Evolutionary conservation across 2,797 vertebrate genomes (phyloP).

Genomic region (Catharus ustulatus): DNA sequence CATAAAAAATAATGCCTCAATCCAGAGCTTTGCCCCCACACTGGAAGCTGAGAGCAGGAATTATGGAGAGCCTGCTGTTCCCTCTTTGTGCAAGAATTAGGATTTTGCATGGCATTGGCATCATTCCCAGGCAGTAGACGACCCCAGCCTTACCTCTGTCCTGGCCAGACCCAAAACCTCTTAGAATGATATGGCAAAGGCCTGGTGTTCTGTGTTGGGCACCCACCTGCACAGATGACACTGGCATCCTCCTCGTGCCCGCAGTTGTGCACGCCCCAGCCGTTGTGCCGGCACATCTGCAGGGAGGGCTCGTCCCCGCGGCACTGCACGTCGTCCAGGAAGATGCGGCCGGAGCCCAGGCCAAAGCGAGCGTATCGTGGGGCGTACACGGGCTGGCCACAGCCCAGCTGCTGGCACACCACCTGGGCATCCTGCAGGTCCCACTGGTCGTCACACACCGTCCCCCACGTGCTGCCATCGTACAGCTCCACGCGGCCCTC

Average conservation of each 20-base stretch:
- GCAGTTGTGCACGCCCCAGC: background rate
- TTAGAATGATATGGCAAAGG: too few relatives aligned
- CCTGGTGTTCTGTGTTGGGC: too few relatives aligned
- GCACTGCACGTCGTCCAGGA: background rate
- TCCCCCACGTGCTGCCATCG: slow-evolving; percentile 35
- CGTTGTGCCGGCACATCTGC: background rate
- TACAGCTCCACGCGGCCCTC: slow-evolving; percentile 69
- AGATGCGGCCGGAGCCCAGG: background rate
- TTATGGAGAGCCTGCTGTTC: accelerated
- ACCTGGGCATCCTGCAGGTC: slow-evolving; percentile 24
- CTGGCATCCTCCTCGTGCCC: slow-evolving; percentile 52
- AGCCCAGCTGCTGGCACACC: slow-evolving; percentile 67
- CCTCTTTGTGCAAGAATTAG: too few relatives aligned
- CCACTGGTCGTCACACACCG: slow-evolving; percentile 64
- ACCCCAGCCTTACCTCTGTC: too few relatives aligned
- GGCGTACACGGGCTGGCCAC: background rate
- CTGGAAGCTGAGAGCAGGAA: accelerated
- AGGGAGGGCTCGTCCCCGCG: too few relatives aligned
- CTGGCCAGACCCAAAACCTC: accelerated
- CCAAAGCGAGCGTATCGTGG: background rate
- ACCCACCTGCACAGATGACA: slow-evolving; percentile 60
- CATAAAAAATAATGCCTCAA: accelerated
- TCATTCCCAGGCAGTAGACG: too few relatives aligned
- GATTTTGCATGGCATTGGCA: background rate
- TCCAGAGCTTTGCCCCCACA: accelerated